Base-by-base conservation (phyloP, 2,797 vertebrate species). In the Microcaecilia unicolor region DNA sequence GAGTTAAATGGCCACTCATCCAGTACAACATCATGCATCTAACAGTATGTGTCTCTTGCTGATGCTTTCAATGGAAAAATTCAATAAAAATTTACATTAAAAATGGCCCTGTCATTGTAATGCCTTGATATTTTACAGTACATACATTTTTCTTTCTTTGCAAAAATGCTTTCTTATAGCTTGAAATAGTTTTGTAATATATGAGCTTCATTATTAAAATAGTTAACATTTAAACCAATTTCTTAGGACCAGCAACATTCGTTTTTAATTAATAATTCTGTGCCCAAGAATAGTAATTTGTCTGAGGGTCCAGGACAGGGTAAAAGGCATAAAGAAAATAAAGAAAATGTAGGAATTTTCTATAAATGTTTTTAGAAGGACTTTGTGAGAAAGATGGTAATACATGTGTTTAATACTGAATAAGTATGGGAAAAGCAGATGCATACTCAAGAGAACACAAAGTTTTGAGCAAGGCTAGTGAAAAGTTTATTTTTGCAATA, bases 71-170 rank as follows among this genome's bases (percentile, higher is more conserved):
- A 50, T 57, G 50, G 48, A 62, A 68, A 61, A 65, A 58, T 46
- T 41, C 44, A 61, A 64, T 48, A 59, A 53, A 72, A 63, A 56
- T 62, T 66, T 67, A 63, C 70, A 70, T 67, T 58, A 70, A 74
- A 44, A 58, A 61, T 30, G 49, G 53, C 63, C 36, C 34, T 48
- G 64, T 62, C 53, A 50, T 44, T 37, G 34, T 37, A 51, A 55
- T 45, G 26, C 57, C 65, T 69, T 58, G 64, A 55, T 64, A 64
- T 67, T 73, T 67, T 54, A 60, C 30, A 51, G 22, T 8, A 46
- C 25, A 48, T n/a, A 44, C 31, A 48, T 22, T 37, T 41, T 28
- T 21, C 29, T 58, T 61, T 41, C 47, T 66, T 66, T 55, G 43
- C n/a, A 52, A 53, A 57, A 63, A 52, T 61, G 41, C 40, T 61